Evolutionary conservation across 2,888 invertebrate species (phyloP), one percentile per base, ranked within the genome.

Genomic region (Ephialtes manifestator): DNA sequence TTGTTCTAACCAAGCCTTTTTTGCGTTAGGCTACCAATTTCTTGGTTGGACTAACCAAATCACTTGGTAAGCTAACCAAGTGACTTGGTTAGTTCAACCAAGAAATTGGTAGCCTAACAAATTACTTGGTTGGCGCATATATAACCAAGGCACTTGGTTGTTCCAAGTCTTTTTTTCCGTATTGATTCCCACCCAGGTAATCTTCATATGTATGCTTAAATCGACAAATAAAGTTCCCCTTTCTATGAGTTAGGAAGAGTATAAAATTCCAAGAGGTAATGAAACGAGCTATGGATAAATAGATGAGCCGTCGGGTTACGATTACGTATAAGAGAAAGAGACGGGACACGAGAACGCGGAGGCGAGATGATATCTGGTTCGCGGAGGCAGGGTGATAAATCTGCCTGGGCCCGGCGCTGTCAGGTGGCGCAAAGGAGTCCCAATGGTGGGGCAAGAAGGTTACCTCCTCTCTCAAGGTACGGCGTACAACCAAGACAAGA

Each of bases 291-390:
- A 85, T 86, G 88, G 86, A 88, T 90, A 89, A 91, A 91, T 91
- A 91, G 91, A 91, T 90, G 90, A 90, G 90, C 90, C 89, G 89
- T 90, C 88, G 89, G 87, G 85, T 86, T 88, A 75, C n/a, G 51
- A 55, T 48, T 46, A 24, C 63, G 74, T 53, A 46, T 18, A 68
- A 13, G 80, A 48, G 79, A 68, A 71, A 72, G 71, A 82, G 67
- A 83, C 35, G 58, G 39, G 48, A 71, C 46, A 65, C 31, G 86
- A 53, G 75, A 79, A 86, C 81, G 72, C 58, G 75, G 83, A 88
- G 92, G 91, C 90, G 92, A 92, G 93, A 93, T 93, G 92, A 93
- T 93, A 93, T 93, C 93, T 93, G 89, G 90, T 89, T 89, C 90
- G 88, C 87, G 90, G 87, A 90, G 90, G 89, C 89, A 89, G 89